phyloP scores from a whole-genome alignment of 2,113 vertebrate genomes.

The Capreolus pygargus region DNA sequence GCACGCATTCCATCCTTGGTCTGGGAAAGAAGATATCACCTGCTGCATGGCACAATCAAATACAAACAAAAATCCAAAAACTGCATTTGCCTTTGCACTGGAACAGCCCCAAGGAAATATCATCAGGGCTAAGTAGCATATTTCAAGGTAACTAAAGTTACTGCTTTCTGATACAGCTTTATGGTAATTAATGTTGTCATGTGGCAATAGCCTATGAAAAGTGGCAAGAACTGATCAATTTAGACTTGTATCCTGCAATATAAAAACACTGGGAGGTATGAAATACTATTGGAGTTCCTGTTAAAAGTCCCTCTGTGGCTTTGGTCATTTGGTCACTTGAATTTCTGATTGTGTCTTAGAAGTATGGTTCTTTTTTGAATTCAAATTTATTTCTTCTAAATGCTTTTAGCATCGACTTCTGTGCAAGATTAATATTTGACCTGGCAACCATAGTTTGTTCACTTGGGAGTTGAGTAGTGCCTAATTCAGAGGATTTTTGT shows the following conservation, averaged over 20 bases:
- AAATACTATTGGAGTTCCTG: neutral
- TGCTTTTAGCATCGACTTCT: neutral
- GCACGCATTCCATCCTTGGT: neutral
- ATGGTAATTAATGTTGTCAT: neutral
- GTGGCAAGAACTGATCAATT: neutral
- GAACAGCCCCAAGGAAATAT: neutral
- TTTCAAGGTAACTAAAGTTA: neutral
- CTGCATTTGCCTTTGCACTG: neutral
- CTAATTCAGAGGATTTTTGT: neutral
- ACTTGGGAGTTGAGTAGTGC: neutral
- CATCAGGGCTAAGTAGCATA: neutral
- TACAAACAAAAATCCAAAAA: neutral
- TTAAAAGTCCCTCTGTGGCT: neutral
- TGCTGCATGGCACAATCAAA: neutral
- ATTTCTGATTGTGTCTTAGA: neutral
- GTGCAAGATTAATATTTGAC: neutral
- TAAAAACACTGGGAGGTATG: neutral
- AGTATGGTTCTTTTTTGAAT: neutral
- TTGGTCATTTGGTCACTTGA: neutral
- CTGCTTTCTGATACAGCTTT: neutral
- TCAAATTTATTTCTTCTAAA: conserved; percentile 3
- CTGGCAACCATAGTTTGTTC: neutral
- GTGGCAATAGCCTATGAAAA: neutral
- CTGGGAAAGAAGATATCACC: neutral
- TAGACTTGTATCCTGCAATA: neutral